These are phyloP conservation scores for Lanius ludovicianus DNA, from an alignment of 2,113 vertebrate genomes.

Conservation along the genomic window DNA sequence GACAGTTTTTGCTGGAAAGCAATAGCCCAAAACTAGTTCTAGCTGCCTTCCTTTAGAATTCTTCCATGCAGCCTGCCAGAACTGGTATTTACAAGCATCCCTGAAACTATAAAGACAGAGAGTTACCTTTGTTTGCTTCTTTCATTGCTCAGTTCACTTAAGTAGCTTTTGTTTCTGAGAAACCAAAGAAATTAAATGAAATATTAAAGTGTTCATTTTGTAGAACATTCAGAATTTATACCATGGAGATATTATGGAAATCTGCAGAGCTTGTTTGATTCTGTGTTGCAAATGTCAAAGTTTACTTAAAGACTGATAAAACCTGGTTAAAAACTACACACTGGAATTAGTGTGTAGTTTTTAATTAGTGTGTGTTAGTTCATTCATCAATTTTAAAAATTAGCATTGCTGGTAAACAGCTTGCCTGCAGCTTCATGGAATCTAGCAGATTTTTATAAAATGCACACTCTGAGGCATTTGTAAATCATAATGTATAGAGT, in stretches of 20 bases:
- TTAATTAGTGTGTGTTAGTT: no score
- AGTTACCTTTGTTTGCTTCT: slow-evolving; percentile 1
- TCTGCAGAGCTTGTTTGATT: not conserved
- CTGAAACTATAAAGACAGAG: not conserved
- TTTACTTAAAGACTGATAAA: not conserved
- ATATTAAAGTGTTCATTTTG: not conserved
- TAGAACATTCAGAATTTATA: not conserved
- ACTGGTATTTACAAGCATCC: slow-evolving; percentile 2
- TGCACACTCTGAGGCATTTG: not conserved
- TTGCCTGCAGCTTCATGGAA: not conserved
- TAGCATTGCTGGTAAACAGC: not conserved
- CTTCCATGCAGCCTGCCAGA: not conserved
- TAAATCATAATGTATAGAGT: not conserved
- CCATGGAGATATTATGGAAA: not conserved
- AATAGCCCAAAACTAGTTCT: slow-evolving; percentile 15
- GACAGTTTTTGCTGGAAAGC: not conserved
- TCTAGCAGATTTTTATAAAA: not conserved
- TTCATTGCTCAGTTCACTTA: not conserved
- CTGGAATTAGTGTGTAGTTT: no score
- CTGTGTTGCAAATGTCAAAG: not conserved
- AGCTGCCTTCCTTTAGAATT: slow-evolving; percentile 15
- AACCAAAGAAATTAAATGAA: slow-evolving; percentile 31
- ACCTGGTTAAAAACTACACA: not conserved
- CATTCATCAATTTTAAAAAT: not conserved
- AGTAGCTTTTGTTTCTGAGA: slow-evolving; percentile 10